These are phyloP conservation scores for Diacarnus erythraeanus DNA, from an alignment of 37 sponge, comb jelly and placozoan genomes.

Conservation along the genomic window DNA sequence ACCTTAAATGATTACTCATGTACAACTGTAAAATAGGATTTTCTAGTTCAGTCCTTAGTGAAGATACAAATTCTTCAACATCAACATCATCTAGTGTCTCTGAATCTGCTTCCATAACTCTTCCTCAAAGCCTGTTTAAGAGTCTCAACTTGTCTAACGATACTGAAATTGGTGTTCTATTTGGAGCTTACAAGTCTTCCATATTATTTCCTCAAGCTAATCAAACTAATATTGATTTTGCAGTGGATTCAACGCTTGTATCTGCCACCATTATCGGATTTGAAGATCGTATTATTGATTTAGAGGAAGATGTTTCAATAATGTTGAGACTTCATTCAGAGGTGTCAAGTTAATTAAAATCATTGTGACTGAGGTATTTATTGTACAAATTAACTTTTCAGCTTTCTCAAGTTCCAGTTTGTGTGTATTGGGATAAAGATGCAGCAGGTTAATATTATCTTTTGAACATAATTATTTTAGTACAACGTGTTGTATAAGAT, in stretches of 20 bases:
- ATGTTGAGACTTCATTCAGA: neutral
- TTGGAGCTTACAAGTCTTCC: conserved; percentile 5
- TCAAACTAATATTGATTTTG: neutral
- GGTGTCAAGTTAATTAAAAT: neutral
- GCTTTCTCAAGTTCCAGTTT: conserved; percentile 16
- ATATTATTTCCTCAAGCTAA: neutral
- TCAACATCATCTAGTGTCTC: neutral
- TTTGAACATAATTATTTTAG: neutral
- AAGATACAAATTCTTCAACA: neutral
- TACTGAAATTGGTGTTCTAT: conserved; percentile 3
- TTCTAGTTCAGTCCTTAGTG: neutral
- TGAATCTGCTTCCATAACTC: neutral
- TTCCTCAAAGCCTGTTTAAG: neutral
- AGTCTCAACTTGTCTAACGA: neutral
- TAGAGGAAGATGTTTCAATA: conserved; percentile 1
- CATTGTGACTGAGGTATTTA: too few species aligned
- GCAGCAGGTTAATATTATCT: conserved; percentile 3
- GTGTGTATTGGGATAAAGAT: conserved; percentile 29
- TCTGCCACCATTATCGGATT: conserved; percentile 12
- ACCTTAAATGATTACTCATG: too few species aligned
- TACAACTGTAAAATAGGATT: neutral
- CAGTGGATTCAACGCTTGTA: conserved; percentile 10
- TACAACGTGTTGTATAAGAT: neutral
- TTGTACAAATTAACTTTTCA: too few species aligned
- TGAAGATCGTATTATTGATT: neutral